A percentile compares a stretch with the other conserved stretches of the same genome.
These are phyloP conservation scores for Opisthocomus hoazin DNA, from an alignment of 2,113 vertebrate species.

Conservation along the genomic window DNA sequence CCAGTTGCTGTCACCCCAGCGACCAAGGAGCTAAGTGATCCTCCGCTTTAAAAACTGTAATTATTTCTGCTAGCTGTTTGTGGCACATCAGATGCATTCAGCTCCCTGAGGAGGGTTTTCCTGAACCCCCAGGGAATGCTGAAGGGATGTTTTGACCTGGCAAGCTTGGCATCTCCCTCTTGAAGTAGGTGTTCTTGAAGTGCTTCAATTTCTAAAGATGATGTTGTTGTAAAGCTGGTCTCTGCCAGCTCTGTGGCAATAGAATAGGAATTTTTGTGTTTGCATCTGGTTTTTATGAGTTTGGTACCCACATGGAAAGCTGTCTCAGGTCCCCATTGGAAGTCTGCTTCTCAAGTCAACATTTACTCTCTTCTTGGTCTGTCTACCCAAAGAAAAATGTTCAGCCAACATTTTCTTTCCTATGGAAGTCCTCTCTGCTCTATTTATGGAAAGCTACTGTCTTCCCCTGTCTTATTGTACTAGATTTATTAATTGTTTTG, in stretches of 20 bases:
- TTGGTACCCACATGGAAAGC: background rate
- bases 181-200: background rate
- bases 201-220: background rate
- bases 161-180: background rate
- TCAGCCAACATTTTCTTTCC: background rate
- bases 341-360: background rate
- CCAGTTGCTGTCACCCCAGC: background rate
- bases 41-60: background rate
- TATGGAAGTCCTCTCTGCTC: background rate
- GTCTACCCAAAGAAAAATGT: background rate
- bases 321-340: background rate
- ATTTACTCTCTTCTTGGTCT: background rate
- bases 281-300: background rate
- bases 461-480: background rate
- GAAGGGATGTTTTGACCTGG: background rate
- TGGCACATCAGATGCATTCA: background rate
- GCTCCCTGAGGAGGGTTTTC: background rate
- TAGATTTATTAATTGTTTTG: background rate
- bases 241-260: background rate
- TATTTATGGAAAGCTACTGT: background rate
- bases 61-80: fast-evolving
- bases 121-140: background rate
- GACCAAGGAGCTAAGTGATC: background rate
- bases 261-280: background rate
- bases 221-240: background rate